Conservation (phyloP, 23 tunicate genomes). For the Halocynthia aurantium region DNA sequence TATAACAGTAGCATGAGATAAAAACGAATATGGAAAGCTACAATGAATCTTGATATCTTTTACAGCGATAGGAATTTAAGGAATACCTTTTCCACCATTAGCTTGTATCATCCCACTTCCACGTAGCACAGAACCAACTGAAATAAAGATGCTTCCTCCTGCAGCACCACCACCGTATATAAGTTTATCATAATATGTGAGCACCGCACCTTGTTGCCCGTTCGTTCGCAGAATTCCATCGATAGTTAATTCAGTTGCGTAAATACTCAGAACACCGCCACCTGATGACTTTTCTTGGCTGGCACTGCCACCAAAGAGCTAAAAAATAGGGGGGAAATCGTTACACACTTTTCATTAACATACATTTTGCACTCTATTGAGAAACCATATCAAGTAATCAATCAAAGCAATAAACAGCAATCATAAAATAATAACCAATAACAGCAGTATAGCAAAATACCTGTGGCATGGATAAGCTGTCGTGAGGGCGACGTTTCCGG, state of each 20-base stretch:
- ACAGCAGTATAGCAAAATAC: neutral
- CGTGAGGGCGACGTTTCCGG: slow-evolving; percentile 17
- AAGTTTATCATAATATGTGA: neutral
- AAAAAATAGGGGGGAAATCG: neutral
- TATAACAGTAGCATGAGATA: neutral
- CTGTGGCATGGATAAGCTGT: slow-evolving; percentile 4
- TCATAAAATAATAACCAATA: no score
- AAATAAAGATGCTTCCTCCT: slow-evolving; percentile 15
- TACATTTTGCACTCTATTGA: no score
- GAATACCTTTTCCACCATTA: slow-evolving; percentile 21
- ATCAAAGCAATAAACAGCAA: no score
- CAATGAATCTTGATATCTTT: neutral
- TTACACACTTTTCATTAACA: no score
- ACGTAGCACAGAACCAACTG: neutral
- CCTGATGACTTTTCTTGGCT: slow-evolving; percentile 6
- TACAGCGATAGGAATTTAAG: neutral
- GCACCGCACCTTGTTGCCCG: slow-evolving; percentile 9
- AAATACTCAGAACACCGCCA: slow-evolving; percentile 17
- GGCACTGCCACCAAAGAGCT: slow-evolving; percentile 29
- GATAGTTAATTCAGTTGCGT: neutral
- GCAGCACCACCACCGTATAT: slow-evolving; percentile 24
- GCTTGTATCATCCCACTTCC: slow-evolving; percentile 23
- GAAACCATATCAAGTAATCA: no score
- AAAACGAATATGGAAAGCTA: neutral
- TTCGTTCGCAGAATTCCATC: slow-evolving; percentile 9